A percentile compares a stretch with the other conserved stretches of the same genome.
phyloP scores from a whole-genome alignment of 2,888 invertebrate species.

The Thera obeliscata region DNA sequence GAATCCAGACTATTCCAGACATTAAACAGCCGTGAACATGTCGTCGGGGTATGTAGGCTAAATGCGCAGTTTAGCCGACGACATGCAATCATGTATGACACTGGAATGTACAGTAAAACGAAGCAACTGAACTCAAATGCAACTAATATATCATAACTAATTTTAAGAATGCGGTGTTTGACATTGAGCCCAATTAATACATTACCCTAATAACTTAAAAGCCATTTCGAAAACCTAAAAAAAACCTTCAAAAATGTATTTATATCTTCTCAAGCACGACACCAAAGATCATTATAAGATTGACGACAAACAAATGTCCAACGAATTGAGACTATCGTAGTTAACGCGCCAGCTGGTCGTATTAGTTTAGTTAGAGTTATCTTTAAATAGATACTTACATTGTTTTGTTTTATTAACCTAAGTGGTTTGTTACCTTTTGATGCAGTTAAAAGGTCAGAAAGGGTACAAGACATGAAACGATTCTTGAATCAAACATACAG shows the following conservation, averaged over 20 bases:
- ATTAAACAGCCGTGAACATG: slow-evolving; percentile 11
- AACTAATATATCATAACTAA: not conserved
- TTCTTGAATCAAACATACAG: not conserved
- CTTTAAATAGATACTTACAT: slow-evolving; percentile 19
- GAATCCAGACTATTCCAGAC: slow-evolving; percentile 12
- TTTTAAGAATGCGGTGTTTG: not conserved
- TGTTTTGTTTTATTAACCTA: slow-evolving; percentile 19
- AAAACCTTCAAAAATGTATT: too few relatives aligned
- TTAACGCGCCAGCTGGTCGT: slow-evolving; percentile 20
- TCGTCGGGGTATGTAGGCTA: slow-evolving; percentile 24
- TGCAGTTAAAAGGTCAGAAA: slow-evolving; percentile 6
- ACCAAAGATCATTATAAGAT: not conserved
- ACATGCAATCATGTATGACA: slow-evolving; percentile 1
- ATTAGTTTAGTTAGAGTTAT: slow-evolving; percentile 17
- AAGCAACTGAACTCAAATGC: not conserved
- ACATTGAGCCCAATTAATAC: not conserved
- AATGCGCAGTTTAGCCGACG: slow-evolving; percentile 19
- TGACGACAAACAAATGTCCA: slow-evolving; percentile 18
- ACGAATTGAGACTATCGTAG: slow-evolving; percentile 4
- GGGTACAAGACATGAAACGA: not conserved
- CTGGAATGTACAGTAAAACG: slow-evolving; percentile 14
- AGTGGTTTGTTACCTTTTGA: slow-evolving; percentile 12
- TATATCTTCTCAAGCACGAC: not conserved
- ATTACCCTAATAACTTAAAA: too few relatives aligned
- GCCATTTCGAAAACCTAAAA: too few relatives aligned